Evolutionary conservation across 2,888 invertebrate species (phyloP).

Genomic region (Lithophane socia): DNA sequence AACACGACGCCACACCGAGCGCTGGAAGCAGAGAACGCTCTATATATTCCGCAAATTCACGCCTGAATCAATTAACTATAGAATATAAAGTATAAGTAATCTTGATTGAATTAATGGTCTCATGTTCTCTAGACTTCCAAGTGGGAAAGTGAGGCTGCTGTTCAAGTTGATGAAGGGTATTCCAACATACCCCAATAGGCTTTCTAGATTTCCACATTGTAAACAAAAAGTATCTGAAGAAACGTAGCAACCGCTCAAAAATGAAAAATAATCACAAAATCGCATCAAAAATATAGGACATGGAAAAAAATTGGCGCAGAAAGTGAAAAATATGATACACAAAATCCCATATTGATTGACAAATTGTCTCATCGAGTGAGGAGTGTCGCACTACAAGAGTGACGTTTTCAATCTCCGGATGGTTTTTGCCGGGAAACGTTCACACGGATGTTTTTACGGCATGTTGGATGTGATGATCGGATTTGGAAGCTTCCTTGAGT

Average conservation of each 20-base stretch:
- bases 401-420: constrained; percentile 58
- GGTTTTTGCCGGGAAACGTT: constrained; percentile 51
- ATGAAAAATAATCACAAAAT: neutral
- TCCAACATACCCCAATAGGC: neutral
- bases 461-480: constrained; percentile 28
- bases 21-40: no score
- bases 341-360: constrained; percentile 56
- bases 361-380: constrained; percentile 55
- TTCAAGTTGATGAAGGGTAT: no score
- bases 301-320: constrained; percentile 27
- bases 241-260: no score
- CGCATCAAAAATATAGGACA: constrained; percentile 1
- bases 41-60: no score
- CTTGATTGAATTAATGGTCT: neutral
- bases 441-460: constrained; percentile 38
- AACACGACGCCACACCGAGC: no score
- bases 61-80: no score
- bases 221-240: no score
- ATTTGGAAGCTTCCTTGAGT: constrained; percentile 36
- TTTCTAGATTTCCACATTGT: neutral
- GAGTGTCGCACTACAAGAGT: constrained; percentile 43
- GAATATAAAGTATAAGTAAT: neutral
- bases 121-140: neutral
- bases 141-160: neutral
- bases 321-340: constrained; percentile 53